phyloP scores from a whole-genome alignment of 1,140 invertebrate genomes.

The Triops longicaudatus region DNA sequence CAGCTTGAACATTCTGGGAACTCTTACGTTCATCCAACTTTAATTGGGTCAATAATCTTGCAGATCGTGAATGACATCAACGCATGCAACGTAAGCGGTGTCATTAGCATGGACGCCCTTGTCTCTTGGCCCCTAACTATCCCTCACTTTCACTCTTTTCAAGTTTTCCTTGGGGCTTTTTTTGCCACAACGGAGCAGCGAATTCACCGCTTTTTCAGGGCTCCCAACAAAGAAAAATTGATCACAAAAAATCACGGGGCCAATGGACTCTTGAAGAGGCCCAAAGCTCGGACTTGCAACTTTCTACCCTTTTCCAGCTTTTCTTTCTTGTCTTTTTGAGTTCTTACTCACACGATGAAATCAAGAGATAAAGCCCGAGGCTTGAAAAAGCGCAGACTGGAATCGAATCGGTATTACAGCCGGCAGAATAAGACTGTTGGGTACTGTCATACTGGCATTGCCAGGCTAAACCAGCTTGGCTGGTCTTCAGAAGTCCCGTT shows the following conservation, averaged over 20 bases:
- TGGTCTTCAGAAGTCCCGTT: neutral
- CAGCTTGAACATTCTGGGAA: neutral
- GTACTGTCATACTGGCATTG: neutral
- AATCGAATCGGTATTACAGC: neutral
- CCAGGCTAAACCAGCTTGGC: neutral
- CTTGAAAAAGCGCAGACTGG: neutral
- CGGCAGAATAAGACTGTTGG: neutral
- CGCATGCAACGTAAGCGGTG: neutral
- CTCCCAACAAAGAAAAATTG: neutral
- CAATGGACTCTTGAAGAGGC: neutral
- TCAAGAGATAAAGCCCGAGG: neutral
- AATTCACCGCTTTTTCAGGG: neutral
- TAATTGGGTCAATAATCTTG: conserved; percentile 1
- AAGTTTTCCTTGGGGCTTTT: neutral
- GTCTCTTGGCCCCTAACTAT: neutral
- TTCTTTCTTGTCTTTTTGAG: neutral
- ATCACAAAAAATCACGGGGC: neutral
- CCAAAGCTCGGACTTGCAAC: neutral
- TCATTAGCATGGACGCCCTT: conserved; percentile 11
- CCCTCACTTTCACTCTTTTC: neutral
- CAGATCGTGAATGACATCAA: neutral
- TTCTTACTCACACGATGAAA: neutral
- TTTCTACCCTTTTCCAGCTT: neutral
- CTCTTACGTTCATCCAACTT: neutral
- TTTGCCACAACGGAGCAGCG: neutral